Conservation (phyloP, 2,113 vertebrate species). For the Ranitomeya variabilis region DNA sequence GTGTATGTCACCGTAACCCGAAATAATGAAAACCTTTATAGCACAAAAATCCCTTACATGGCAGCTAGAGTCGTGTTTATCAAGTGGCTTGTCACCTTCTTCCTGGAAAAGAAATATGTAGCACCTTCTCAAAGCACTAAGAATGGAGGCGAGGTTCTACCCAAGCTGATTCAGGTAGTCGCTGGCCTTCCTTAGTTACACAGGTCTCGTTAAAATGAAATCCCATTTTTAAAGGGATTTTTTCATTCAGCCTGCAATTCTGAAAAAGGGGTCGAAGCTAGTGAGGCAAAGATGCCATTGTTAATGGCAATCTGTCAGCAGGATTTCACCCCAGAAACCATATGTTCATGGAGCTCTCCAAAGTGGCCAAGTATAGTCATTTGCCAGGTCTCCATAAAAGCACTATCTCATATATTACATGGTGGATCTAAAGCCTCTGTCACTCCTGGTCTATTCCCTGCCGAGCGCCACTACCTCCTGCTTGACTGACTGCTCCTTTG, state of each 20-base stretch:
- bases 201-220: background rate
- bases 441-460: too few species aligned
- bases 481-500: too few species aligned
- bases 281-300: background rate
- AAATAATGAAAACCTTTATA: slow-evolving; percentile 90
- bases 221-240: too few species aligned
- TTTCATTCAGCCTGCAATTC: too few species aligned
- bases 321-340: too few species aligned
- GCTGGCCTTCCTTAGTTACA: background rate
- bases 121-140: slow-evolving; percentile 81
- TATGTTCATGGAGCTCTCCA: too few species aligned
- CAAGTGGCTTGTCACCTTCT: slow-evolving; percentile 98
- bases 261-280: background rate
- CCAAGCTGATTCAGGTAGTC: slow-evolving; percentile 91
- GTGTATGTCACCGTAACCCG: slow-evolving; percentile 83
- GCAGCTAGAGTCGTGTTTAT: slow-evolving; percentile 95
- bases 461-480: too few species aligned
- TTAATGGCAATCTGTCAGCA: too few species aligned
- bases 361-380: too few species aligned
- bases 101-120: slow-evolving; percentile 96
- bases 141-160: slow-evolving; percentile 92
- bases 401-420: too few species aligned
- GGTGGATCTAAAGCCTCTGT: too few species aligned
- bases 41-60: slow-evolving; percentile 93
- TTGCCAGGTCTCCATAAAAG: too few species aligned